Base-by-base conservation (phyloP, 2,888 invertebrate genomes). In the Platycheirus albimanus region DNA sequence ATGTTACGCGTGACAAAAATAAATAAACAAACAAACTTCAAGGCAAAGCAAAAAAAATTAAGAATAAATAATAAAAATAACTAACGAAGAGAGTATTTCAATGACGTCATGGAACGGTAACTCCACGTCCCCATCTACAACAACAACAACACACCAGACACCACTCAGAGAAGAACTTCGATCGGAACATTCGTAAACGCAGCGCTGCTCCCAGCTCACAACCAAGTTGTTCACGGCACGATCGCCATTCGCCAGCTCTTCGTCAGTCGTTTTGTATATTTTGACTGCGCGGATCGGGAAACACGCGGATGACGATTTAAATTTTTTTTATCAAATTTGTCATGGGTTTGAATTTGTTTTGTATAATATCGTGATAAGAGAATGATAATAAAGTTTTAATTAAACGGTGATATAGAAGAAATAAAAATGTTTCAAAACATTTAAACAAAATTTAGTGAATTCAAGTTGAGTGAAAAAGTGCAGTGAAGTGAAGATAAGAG, bases 31-130 rank as follows among this genome's bases (percentile, higher is more conserved):
- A 33, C 7, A n/a, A 33, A 64, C n/a, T n/a, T n/a, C n/a, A n/a
- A n/a, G n/a, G n/a, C 7, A 33, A 33, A 64, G 30, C 49, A 51
- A 88, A 83, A 85, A 86, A 87, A 85, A 87, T 84, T 78, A 77
- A 77, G 51, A 66, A 52, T n/a, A 64, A 71, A 49, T 66, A 85
- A 78, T 64, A 70, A 71, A 54, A 56, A 63, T 24, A 24, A 30
- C 70, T 49, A 56, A 13, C 20, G 45, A 77, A 71, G 77, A 71
- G 63, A 77, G 64, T 64, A 33, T 36, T 38, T 56, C 61, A 64
- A 71, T 77, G 77, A 77, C 77, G 77, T 77, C 77, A 71, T 38
- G 77, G 77, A 71, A 77, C 77, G 70, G 70, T 77, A 71, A 71
- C 70, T 63, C 20, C 30, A 54, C 38, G 30, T 11, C 30, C 33